Conservation (phyloP, 1,140 invertebrate genomes). For the Lutraria rhynchaena region DNA sequence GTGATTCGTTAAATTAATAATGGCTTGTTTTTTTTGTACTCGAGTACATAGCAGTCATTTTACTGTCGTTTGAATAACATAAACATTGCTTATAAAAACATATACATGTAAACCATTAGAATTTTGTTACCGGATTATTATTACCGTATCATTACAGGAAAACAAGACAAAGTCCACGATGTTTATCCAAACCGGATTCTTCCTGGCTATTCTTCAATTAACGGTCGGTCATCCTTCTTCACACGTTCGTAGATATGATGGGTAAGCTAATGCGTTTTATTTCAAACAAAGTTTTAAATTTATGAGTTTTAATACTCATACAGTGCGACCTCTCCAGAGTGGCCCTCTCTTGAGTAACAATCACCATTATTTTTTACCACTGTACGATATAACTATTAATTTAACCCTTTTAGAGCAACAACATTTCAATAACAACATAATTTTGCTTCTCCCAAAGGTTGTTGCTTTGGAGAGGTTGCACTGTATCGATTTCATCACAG, state of each 20-base stretch:
- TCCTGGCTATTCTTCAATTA: not conserved
- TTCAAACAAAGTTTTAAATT: not conserved
- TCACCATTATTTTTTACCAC: not conserved
- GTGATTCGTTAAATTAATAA: not conserved
- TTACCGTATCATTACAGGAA: not conserved
- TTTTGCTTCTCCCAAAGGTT: no score
- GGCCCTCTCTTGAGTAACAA: no score
- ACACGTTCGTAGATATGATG: conserved; percentile 3
- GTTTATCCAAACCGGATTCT: not conserved
- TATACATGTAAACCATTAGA: not conserved
- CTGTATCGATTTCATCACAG: not conserved
- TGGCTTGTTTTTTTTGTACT: not conserved
- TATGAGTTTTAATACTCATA: not conserved
- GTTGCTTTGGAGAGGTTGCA: no score
- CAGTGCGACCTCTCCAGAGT: no score
- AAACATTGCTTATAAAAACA: not conserved
- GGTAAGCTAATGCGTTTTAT: not conserved
- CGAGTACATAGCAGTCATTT: not conserved
- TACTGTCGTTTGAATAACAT: not conserved
- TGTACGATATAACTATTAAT: no score
- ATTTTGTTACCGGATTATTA: not conserved
- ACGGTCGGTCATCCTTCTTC: not conserved
- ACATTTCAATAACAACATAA: no score
- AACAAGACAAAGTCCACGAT: not conserved
- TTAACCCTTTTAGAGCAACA: no score